Evolutionary conservation across 2,888 invertebrate species (phyloP).

Genomic region (Lepetodrilus schrolli): DNA sequence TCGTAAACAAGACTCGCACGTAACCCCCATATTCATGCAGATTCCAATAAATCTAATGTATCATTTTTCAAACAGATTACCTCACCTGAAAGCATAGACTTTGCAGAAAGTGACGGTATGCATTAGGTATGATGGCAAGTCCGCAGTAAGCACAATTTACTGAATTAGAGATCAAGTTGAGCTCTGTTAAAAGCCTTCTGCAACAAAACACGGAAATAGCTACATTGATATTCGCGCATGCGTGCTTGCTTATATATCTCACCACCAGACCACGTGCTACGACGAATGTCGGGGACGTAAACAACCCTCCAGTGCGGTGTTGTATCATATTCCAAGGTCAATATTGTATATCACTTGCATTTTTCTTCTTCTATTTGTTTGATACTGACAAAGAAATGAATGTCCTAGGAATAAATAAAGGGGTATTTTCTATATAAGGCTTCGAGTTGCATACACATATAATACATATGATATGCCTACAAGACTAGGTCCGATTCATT

Average conservation of each 20-base stretch:
- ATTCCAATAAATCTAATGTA: neutral
- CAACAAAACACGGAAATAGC: slow-evolving; percentile 25
- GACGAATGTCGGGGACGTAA: slow-evolving; percentile 2
- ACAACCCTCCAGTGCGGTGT: neutral
- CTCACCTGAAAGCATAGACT: neutral
- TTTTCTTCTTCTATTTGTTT: no score
- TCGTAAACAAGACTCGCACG: slow-evolving; percentile 2
- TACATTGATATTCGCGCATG: slow-evolving; percentile 2
- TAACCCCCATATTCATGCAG: neutral
- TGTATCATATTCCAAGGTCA: neutral
- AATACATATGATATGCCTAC: no score
- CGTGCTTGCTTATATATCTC: neutral
- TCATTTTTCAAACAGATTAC: neutral
- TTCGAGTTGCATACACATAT: no score
- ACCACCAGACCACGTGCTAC: neutral
- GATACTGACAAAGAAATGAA: no score
- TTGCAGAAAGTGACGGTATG: neutral
- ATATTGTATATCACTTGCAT: no score
- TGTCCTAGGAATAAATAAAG: no score
- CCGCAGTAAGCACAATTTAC: no score
- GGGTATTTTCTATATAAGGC: no score
- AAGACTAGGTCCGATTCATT: no score
- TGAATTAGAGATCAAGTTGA: neutral
- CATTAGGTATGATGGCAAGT: slow-evolving; percentile 16
- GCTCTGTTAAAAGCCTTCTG: neutral